Conservation (phyloP, 1,140 invertebrate genomes). For the Drosophila rufa region DNA sequence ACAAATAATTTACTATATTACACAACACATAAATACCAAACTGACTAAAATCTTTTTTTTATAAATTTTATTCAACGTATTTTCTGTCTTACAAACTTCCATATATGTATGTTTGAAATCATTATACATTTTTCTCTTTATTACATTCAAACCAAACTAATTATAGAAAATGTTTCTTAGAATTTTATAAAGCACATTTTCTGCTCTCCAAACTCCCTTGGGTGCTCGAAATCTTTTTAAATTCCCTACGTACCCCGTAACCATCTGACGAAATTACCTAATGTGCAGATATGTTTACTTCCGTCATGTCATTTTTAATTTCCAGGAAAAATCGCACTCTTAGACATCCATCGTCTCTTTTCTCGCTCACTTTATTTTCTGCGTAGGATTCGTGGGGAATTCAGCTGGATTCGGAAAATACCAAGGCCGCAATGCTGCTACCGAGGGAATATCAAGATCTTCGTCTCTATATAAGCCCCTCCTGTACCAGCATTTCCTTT, state of each 20-base stretch:
- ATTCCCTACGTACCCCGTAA: background rate
- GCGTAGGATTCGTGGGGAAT: background rate
- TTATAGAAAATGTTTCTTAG: too few species aligned
- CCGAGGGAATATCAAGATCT: slow-evolving; percentile 46
- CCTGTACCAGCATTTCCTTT: background rate
- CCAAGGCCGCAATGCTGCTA: slow-evolving; percentile 26
- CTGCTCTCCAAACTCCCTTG: background rate
- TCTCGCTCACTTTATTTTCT: slow-evolving; percentile 6
- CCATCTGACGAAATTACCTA: slow-evolving; percentile 12
- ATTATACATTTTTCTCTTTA: too few species aligned
- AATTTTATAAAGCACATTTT: background rate
- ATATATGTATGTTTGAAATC: too few species aligned
- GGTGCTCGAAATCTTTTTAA: background rate
- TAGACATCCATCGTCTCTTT: background rate
- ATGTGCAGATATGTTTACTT: slow-evolving; percentile 6
- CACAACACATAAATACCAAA: too few species aligned
- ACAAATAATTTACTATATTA: too few species aligned
- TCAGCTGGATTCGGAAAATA: slow-evolving; percentile 15
- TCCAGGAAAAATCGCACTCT: slow-evolving; percentile 26
- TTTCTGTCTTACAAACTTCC: too few species aligned
- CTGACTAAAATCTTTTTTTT: too few species aligned
- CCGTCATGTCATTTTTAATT: slow-evolving; percentile 32
- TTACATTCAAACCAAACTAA: too few species aligned
- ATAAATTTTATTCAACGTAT: too few species aligned
- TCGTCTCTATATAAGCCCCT: slow-evolving; percentile 13